phyloP scores from a whole-genome alignment of 1,140 invertebrate species.

The Mylabris phalerata region DNA sequence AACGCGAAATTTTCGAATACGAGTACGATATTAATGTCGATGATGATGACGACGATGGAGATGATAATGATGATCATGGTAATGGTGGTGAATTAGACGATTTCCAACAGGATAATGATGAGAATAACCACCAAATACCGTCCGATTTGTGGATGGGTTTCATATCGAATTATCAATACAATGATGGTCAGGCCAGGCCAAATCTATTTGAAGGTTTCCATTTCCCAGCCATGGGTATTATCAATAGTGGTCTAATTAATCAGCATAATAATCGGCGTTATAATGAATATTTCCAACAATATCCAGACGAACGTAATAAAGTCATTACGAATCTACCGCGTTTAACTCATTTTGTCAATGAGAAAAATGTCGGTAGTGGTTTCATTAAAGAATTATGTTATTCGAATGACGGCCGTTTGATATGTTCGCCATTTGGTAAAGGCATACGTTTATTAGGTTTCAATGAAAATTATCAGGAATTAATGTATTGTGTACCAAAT shows the following conservation, averaged over 20 bases:
- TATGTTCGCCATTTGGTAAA: constrained; percentile 82
- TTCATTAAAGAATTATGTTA: constrained; percentile 86
- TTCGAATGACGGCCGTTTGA: constrained; percentile 77
- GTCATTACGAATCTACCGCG: constrained; percentile 60
- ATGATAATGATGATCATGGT: too few species aligned
- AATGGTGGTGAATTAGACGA: constrained; percentile 18
- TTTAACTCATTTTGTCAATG: constrained; percentile 77
- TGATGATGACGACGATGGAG: constrained; percentile 24
- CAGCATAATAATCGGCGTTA: constrained; percentile 10
- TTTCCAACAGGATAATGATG: not conserved
- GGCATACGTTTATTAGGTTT: constrained; percentile 79
- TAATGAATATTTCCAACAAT: constrained; percentile 26
- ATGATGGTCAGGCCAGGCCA: not conserved
- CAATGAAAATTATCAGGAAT: constrained; percentile 67
- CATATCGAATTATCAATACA: constrained; percentile 28
- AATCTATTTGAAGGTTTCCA: constrained; percentile 16
- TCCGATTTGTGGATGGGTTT: constrained; percentile 39
- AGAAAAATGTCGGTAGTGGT: constrained; percentile 80
- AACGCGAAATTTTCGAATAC: constrained; percentile 36
- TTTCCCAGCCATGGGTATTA: constrained; percentile 25
- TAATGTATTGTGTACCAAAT: constrained; percentile 60
- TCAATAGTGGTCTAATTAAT: constrained; percentile 33
- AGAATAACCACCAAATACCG: constrained; percentile 18
- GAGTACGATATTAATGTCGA: constrained; percentile 32
- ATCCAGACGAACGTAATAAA: constrained; percentile 30